These are phyloP conservation scores for Neelides sp. DNA, from an alignment of 1,140 invertebrate species.

Conservation along the genomic window DNA sequence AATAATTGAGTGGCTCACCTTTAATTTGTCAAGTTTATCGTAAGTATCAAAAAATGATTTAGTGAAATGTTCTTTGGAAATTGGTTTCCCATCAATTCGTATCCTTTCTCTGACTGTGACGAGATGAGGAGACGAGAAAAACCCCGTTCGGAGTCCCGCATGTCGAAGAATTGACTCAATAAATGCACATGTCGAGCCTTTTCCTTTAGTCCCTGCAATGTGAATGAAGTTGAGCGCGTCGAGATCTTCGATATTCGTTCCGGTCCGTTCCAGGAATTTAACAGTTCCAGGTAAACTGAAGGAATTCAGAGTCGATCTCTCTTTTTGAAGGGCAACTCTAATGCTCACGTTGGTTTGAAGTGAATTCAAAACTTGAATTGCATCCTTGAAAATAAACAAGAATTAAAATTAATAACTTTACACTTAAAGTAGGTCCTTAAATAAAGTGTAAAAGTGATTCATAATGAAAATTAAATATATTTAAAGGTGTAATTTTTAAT, in stretches of 20 bases:
- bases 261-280: conserved; percentile 46
- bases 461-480: too few species aligned
- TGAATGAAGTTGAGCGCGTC: conserved; percentile 73
- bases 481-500: too few species aligned
- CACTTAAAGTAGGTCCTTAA: too few species aligned
- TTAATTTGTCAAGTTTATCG: conserved; percentile 42
- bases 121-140: conserved; percentile 92
- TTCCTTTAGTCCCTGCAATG: conserved; percentile 91
- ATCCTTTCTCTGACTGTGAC: conserved; percentile 85
- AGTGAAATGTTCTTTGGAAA: conserved; percentile 60
- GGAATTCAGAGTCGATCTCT: conserved; percentile 19
- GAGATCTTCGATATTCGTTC: conserved; percentile 49
- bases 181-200: conserved; percentile 87
- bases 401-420: too few species aligned
- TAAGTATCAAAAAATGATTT: conserved; percentile 75
- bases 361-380: conserved; percentile 35
- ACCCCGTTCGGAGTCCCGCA: conserved; percentile 79
- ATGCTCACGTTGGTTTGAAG: too few species aligned
- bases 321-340: too few species aligned
- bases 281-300: conserved; percentile 35
- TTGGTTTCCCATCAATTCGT: conserved; percentile 65
- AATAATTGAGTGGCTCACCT: conserved; percentile 33
- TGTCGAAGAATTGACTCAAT: conserved; percentile 74
- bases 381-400: too few species aligned
- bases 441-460: too few species aligned